Percentiles rank a stretch among this genome's conserved stretches.
These are phyloP conservation scores for Archilochus colubris DNA, from an alignment of 2,113 vertebrate species.

Conservation along the genomic window DNA sequence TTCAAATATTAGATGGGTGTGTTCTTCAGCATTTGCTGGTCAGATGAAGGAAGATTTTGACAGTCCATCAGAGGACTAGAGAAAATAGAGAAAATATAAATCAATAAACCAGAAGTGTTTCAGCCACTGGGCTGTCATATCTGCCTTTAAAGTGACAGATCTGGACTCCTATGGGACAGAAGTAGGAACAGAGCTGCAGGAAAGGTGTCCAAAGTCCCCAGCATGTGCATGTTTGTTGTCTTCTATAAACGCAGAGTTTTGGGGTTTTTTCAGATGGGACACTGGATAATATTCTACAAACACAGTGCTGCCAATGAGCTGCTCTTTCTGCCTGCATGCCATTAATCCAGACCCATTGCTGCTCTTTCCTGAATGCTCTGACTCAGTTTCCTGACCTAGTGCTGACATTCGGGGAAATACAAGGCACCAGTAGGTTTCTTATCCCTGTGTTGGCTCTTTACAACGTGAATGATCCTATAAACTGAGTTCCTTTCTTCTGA, in stretches of 20 bases:
- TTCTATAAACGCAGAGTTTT: neutral
- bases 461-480: fast-evolving
- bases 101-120: neutral
- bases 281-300: neutral
- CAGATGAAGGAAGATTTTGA: neutral
- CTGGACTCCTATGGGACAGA: neutral
- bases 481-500: neutral
- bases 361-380: neutral
- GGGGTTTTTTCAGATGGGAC: neutral
- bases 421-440: neutral
- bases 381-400: neutral
- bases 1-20: neutral
- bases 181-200: neutral
- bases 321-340: neutral
- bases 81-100: neutral
- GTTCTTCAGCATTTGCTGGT: neutral
- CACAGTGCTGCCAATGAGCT: neutral
- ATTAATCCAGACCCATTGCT: neutral
- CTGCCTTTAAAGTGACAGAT: neutral
- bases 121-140: neutral
- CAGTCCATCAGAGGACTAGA: neutral
- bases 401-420: neutral
- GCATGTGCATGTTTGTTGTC: neutral
- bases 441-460: neutral
- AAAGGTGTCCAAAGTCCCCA: neutral